Percentiles rank a stretch among this genome's conserved stretches.
These are phyloP conservation scores for Brachypteracias leptosomus DNA, from an alignment of 2,113 vertebrate genomes.

Conservation along the genomic window DNA sequence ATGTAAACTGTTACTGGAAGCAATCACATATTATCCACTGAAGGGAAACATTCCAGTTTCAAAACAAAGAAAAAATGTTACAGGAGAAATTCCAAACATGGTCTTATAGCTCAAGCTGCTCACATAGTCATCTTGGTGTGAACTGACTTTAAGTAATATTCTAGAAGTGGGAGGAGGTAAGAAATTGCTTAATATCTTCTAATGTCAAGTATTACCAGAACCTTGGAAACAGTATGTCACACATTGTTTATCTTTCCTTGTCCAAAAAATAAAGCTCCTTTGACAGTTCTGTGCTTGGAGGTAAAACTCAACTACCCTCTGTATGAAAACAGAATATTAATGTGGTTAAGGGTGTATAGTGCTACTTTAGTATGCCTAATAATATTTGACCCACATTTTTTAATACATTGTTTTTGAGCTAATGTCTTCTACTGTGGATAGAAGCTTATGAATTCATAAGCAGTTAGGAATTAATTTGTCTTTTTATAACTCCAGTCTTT, in stretches of 20 bases:
- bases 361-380: background rate
- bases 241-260: background rate
- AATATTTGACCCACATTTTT: background rate
- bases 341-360: background rate
- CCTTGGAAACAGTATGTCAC: background rate
- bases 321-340: background rate
- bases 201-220: background rate
- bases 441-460: background rate
- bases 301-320: background rate
- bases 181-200: background rate
- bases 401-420: background rate
- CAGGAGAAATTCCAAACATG: conserved; percentile 16
- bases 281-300: background rate
- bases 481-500: background rate
- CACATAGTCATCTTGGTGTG: background rate
- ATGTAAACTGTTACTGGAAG: conserved; percentile 39
- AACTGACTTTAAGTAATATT: background rate
- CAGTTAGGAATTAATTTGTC: background rate
- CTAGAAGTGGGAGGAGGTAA: background rate
- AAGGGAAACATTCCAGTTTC: conserved; percentile 25
- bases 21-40: background rate
- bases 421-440: background rate
- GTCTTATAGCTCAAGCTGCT: background rate
- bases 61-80: background rate
- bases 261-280: background rate